Percentiles rank a stretch among this genome's conserved stretches.
These are phyloP conservation scores for Eretmochelys imbricata DNA, from an alignment of 2,113 vertebrate genomes.

Conservation along the genomic window DNA sequence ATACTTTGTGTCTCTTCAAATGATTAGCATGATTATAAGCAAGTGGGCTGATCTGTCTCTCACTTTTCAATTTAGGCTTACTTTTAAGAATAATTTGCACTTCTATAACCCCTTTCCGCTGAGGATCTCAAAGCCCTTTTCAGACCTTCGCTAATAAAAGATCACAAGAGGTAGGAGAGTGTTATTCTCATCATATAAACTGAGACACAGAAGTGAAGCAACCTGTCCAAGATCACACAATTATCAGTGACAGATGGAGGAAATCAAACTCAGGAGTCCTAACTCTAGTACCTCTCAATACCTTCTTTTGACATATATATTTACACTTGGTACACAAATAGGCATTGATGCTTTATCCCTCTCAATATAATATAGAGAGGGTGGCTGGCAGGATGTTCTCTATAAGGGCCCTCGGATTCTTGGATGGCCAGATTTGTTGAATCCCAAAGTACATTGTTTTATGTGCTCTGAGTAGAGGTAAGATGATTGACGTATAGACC, in stretches of 20 bases:
- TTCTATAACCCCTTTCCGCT: not conserved
- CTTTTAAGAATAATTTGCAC: not conserved
- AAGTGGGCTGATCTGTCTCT: not conserved
- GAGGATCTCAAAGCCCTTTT: not conserved
- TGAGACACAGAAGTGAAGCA: not conserved
- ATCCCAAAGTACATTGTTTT: no score
- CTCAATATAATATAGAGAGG: not conserved
- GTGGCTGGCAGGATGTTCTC: not conserved
- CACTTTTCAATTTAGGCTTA: not conserved
- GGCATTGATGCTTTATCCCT: not conserved
- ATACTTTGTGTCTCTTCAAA: not conserved
- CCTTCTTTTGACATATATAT: accelerated
- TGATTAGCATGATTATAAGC: not conserved
- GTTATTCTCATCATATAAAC: not conserved
- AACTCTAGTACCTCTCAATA: not conserved
- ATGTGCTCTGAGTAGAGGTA: not conserved
- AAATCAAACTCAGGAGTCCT: not conserved
- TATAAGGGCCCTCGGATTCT: not conserved
- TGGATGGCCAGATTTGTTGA: not conserved
- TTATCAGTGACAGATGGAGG: not conserved
- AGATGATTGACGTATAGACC: not conserved
- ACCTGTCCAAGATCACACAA: not conserved
- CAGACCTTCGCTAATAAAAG: not conserved
- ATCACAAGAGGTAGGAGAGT: accelerated
- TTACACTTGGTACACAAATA: accelerated